Percentiles rank a stretch among this genome's conserved stretches.
Evolutionary conservation across 2,797 vertebrate genomes (phyloP).

Genomic region (Lagorchestes hirsutus): DNA sequence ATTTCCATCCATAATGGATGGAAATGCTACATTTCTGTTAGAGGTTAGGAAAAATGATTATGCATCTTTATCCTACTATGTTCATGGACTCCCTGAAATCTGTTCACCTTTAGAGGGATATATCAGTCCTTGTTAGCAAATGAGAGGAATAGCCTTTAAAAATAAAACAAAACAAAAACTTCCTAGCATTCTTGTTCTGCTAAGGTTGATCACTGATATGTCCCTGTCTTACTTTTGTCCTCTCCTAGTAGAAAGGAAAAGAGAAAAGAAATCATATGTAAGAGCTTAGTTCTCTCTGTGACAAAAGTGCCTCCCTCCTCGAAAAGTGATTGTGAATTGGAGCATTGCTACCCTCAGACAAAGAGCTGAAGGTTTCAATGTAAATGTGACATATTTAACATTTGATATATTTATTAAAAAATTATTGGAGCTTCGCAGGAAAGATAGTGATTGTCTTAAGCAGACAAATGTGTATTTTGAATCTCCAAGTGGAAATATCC

Average conservation of each 20-base stretch:
- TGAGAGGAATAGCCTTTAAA: background rate
- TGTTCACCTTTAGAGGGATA: background rate
- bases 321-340: background rate
- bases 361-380: background rate
- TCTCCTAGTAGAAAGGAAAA: background rate
- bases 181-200: background rate
- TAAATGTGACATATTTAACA: background rate
- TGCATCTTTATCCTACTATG: background rate
- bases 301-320: background rate
- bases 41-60: background rate
- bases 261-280: background rate
- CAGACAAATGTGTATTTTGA: background rate
- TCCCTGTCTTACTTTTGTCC: background rate
- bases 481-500: background rate
- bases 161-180: background rate
- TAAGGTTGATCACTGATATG: background rate
- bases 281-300: background rate
- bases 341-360: background rate
- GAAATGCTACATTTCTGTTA: background rate
- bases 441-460: background rate
- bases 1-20: background rate
- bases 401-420: background rate
- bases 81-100: background rate
- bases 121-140: background rate
- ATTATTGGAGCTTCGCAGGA: background rate